Evolutionary conservation across 2,888 invertebrate genomes (phyloP).

Genomic region (Stenoptilia bipunctidactyla): DNA sequence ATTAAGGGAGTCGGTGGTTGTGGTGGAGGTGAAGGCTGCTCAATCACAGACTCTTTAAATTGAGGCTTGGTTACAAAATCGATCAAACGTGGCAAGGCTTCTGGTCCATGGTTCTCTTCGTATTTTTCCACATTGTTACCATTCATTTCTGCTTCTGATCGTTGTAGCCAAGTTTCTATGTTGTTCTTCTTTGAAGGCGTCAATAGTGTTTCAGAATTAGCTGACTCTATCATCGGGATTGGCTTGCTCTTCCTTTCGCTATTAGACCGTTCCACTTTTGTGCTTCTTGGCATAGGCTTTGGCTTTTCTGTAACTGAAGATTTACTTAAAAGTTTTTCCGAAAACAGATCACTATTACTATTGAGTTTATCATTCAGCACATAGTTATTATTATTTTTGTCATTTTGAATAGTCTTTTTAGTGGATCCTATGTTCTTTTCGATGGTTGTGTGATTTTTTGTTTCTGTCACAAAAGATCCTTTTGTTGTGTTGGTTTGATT

Average conservation of each 20-base stretch:
- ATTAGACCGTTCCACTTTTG: slow-evolving; percentile 49
- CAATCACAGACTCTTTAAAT: slow-evolving; percentile 43
- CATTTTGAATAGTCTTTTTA: slow-evolving; percentile 36
- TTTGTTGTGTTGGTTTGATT: slow-evolving; percentile 28
- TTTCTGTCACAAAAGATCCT: slow-evolving; percentile 9
- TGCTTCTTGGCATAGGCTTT: slow-evolving; percentile 69
- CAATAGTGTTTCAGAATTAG: slow-evolving; percentile 43
- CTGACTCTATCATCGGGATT: slow-evolving; percentile 32
- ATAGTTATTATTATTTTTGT: slow-evolving; percentile 55
- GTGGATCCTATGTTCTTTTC: slow-evolving; percentile 9
- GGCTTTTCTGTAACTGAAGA: slow-evolving; percentile 43
- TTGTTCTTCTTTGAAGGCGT: slow-evolving; percentile 62
- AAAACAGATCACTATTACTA: slow-evolving; percentile 17
- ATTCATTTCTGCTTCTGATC: slow-evolving; percentile 63
- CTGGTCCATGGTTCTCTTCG: slow-evolving; percentile 40
- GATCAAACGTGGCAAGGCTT: slow-evolving; percentile 75
- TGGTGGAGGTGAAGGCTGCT: slow-evolving; percentile 18
- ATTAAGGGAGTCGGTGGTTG: slow-evolving; percentile 18
- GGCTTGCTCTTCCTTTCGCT: slow-evolving; percentile 51
- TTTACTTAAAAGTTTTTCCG: not conserved
- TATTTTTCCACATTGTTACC: slow-evolving; percentile 45
- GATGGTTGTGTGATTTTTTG: no score
- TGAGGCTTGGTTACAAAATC: slow-evolving; percentile 78
- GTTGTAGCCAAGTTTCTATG: slow-evolving; percentile 60
- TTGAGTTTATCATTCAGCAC: slow-evolving; percentile 26